phyloP scores from a whole-genome alignment of 2,888 invertebrate species.

The Mystacides longicornis region DNA sequence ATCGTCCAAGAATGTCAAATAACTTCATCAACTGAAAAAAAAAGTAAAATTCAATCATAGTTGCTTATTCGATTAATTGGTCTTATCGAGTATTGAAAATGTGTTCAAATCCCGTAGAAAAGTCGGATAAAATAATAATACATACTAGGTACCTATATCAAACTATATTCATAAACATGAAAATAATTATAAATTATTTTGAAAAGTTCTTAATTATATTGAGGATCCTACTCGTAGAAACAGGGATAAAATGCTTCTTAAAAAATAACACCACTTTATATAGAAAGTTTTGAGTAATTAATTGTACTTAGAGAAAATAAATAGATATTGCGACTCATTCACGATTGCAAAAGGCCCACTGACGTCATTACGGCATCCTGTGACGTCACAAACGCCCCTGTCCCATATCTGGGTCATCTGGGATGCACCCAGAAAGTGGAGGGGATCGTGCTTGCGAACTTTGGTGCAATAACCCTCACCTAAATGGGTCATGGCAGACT shows the following conservation, averaged over 20 bases:
- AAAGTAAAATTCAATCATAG: too few relatives aligned
- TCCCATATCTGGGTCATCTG: background rate
- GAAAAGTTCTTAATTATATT: background rate
- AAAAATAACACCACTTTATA: background rate
- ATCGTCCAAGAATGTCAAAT: too few relatives aligned
- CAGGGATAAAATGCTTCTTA: background rate
- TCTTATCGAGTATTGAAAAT: too few relatives aligned
- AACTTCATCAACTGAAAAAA: too few relatives aligned
- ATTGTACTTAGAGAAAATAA: too few relatives aligned
- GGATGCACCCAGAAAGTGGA: background rate
- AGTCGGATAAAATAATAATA: too few relatives aligned
- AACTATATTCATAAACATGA: too few relatives aligned
- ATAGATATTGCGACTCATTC: background rate
- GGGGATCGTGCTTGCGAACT: background rate
- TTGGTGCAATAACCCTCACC: background rate
- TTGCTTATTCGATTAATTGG: too few relatives aligned
- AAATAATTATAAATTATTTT: too few relatives aligned
- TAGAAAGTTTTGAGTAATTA: background rate
- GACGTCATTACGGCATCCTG: background rate
- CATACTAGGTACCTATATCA: too few relatives aligned
- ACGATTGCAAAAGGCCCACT: background rate
- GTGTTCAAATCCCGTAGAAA: too few relatives aligned
- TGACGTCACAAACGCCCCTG: background rate
- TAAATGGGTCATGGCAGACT: background rate
- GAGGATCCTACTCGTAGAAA: background rate